phyloP scores from a whole-genome alignment of 2,797 vertebrate species.

The Sylvia borin region DNA sequence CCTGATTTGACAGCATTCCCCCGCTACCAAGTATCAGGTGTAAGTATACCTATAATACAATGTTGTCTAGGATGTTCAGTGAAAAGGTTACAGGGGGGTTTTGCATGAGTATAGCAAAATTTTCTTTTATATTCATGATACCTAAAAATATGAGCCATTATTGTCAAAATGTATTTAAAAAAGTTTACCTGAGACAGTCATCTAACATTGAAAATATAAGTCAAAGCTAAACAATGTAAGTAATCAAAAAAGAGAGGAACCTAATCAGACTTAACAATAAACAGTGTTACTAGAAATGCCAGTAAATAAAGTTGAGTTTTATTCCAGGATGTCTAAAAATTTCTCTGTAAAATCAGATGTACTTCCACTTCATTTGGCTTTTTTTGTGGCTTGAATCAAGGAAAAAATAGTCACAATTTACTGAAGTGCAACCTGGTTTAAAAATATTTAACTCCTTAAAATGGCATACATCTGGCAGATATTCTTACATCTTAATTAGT shows the following conservation, averaged over 20 bases:
- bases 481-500: not conserved
- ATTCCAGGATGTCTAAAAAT: fast-evolving
- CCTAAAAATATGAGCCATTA: not conserved
- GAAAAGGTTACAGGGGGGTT: fast-evolving
- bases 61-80: not conserved
- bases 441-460: not conserved
- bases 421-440: not conserved
- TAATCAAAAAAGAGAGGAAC: not conserved
- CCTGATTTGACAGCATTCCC: not conserved
- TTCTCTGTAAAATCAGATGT: not conserved
- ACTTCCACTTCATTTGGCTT: not conserved
- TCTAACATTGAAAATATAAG: not conserved
- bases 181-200: not conserved
- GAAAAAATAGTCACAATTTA: not conserved
- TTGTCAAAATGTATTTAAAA: not conserved
- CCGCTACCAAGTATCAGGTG: not conserved
- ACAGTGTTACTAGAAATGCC: not conserved
- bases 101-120: not conserved
- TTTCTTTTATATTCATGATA: not conserved
- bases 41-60: not conserved
- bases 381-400: not conserved
- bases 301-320: not conserved
- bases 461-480: not conserved
- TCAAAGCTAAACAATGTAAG: not conserved
- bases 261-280: not conserved